These are phyloP conservation scores for Schizopygopsis pylzovi DNA, from an alignment of 2,797 vertebrate species.

Conservation along the genomic window DNA sequence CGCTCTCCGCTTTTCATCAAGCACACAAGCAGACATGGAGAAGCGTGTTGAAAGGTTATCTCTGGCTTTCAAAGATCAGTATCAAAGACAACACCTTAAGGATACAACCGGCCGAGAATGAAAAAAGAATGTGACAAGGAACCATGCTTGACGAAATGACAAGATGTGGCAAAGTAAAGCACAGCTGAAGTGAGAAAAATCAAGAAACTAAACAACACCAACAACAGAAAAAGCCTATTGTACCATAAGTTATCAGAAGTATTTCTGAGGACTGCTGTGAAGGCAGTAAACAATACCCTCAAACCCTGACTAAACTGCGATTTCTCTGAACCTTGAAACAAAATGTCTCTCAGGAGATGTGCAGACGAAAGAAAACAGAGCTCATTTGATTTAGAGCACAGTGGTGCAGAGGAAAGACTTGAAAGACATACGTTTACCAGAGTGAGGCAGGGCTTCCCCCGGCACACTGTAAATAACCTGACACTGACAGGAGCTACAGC, in stretches of 20 bases:
- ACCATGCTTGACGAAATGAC: background rate
- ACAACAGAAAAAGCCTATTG: slow-evolving; percentile 20
- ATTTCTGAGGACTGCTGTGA: slow-evolving; percentile 58
- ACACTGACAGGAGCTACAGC: slow-evolving; percentile 63
- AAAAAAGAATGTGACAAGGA: slow-evolving; percentile 25
- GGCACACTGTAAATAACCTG: slow-evolving; percentile 67
- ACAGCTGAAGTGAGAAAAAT: slow-evolving; percentile 17
- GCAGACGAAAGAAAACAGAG: slow-evolving; percentile 60
- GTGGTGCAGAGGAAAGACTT: slow-evolving; percentile 66
- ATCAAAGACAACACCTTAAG: slow-evolving; percentile 58
- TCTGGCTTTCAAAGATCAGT: slow-evolving; percentile 57
- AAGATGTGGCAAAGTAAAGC: slow-evolving; percentile 37
- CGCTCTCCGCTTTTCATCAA: slow-evolving; percentile 68
- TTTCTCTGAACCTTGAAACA: slow-evolving; percentile 73
- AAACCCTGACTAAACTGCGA: slow-evolving; percentile 71
- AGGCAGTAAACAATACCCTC: slow-evolving; percentile 70
- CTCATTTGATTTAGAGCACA: slow-evolving; percentile 73
- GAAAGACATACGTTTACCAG: slow-evolving; percentile 73
- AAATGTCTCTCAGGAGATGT: slow-evolving; percentile 72
- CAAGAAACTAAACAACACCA: slow-evolving; percentile 15
- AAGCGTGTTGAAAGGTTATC: slow-evolving; percentile 70
- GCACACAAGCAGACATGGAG: slow-evolving; percentile 64
- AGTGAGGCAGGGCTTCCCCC: slow-evolving; percentile 70
- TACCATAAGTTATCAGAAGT: slow-evolving; percentile 59
- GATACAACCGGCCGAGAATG: background rate